phyloP scores from a whole-genome alignment of 2,797 vertebrate species.

The Bovichtus diacanthus region DNA sequence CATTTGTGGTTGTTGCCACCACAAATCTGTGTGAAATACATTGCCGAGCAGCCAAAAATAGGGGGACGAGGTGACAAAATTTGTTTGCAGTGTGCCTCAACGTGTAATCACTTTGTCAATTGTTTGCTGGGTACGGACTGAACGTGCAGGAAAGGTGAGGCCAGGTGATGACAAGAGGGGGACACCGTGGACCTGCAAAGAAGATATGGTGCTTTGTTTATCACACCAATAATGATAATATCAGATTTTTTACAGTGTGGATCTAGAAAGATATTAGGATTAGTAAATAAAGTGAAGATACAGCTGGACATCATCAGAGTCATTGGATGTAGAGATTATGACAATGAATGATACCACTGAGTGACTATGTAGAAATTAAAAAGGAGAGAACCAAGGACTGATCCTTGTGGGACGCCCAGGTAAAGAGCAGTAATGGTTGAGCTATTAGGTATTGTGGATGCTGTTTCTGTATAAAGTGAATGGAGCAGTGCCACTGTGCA shows the following conservation, averaged over 20 bases:
- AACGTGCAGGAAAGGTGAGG: neutral
- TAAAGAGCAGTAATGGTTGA: neutral
- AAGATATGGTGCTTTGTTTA: neutral
- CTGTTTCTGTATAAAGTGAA: neutral
- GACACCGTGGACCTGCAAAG: neutral
- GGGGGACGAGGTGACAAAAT: neutral
- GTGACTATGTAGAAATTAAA: neutral
- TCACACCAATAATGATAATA: neutral
- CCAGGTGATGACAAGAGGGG: neutral
- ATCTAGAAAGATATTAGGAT: neutral
- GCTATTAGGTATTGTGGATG: neutral
- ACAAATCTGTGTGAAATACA: neutral
- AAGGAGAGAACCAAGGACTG: neutral
- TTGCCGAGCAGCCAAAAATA: neutral
- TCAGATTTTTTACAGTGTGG: neutral
- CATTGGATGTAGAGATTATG: neutral
- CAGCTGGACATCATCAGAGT: neutral
- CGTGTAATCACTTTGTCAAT: neutral
- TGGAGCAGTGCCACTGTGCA: too few species aligned
- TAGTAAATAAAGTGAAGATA: neutral
- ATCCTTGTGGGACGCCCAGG: neutral
- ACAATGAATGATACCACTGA: neutral
- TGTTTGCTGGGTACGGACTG: neutral
- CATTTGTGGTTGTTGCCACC: slow-evolving; percentile 9
- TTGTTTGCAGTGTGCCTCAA: neutral